Conservation (phyloP, 1,140 invertebrate genomes). For the Elysia chlorotica region DNA sequence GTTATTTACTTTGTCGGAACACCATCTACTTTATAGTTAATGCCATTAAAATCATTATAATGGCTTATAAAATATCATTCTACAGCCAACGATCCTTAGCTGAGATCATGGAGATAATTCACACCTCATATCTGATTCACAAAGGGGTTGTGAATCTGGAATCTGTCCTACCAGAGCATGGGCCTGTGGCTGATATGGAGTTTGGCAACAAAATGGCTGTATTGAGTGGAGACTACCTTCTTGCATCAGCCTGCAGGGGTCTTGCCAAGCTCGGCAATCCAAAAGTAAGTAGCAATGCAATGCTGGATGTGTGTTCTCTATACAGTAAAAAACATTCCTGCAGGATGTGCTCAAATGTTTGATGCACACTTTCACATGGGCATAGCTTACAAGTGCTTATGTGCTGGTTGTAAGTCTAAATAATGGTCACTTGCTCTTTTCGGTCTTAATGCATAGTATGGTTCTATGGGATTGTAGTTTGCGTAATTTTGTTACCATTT, state of each 20-base stretch:
- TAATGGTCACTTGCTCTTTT: background rate
- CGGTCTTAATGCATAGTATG: background rate
- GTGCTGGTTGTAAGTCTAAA: background rate
- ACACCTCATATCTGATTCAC: constrained; percentile 60
- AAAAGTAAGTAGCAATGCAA: constrained; percentile 64
- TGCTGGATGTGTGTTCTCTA: background rate
- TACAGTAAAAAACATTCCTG: background rate
- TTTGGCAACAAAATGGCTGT: constrained; percentile 96
- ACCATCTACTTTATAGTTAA: too few relatives aligned
- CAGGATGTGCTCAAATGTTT: background rate
- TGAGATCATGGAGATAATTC: constrained; percentile 61
- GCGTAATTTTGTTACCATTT: background rate
- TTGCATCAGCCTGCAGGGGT: constrained; percentile 87
- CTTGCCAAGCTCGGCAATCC: constrained; percentile 79
- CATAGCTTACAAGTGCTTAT: background rate
- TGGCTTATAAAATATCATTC: too few relatives aligned
- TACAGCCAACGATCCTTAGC: constrained; percentile 62
- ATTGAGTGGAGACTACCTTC: constrained; percentile 88
- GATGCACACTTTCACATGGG: background rate
- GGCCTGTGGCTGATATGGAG: constrained; percentile 76
- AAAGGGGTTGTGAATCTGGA: constrained; percentile 76
- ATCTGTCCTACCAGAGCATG: constrained; percentile 46
- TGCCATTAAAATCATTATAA: background rate
- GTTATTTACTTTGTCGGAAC: too few relatives aligned
- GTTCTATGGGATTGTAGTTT: too few relatives aligned